Percentiles rank a stretch among this genome's conserved stretches.
phyloP scores from a whole-genome alignment of 2,797 vertebrate species.

The Chiloscyllium punctatum region DNA sequence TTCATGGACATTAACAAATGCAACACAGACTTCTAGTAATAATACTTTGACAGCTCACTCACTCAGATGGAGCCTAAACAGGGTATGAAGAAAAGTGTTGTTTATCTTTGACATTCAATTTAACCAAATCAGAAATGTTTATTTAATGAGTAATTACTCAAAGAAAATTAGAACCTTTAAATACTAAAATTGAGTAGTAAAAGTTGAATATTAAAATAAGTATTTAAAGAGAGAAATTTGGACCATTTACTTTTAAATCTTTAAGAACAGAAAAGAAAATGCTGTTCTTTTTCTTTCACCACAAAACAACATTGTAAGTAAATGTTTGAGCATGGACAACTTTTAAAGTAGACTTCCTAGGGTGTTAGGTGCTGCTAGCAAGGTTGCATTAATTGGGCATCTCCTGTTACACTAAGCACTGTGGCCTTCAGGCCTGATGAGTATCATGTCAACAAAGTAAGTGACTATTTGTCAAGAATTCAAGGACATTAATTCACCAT shows the following conservation, averaged over 20 bases:
- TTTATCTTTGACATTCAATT: background rate
- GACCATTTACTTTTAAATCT: background rate
- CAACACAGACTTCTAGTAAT: background rate
- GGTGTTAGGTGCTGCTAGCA: background rate
- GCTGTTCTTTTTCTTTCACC: background rate
- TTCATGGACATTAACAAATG: background rate
- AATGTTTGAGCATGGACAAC: background rate
- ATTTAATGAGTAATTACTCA: background rate
- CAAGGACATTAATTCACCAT: background rate
- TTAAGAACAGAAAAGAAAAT: background rate
- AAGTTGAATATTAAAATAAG: background rate
- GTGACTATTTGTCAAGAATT: background rate
- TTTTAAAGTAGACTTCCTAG: background rate
- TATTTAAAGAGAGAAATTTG: background rate
- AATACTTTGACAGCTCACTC: background rate
- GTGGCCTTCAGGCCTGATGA: background rate
- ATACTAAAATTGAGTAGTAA: background rate
- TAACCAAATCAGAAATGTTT: background rate
- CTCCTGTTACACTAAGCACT: background rate
- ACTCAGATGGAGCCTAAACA: background rate
- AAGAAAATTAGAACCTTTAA: background rate
- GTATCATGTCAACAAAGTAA: too few species aligned
- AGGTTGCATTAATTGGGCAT: background rate
- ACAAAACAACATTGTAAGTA: background rate
- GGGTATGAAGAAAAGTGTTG: background rate